phyloP scores from a whole-genome alignment of 2,797 vertebrate species.

The Propithecus deckenii region DNA sequence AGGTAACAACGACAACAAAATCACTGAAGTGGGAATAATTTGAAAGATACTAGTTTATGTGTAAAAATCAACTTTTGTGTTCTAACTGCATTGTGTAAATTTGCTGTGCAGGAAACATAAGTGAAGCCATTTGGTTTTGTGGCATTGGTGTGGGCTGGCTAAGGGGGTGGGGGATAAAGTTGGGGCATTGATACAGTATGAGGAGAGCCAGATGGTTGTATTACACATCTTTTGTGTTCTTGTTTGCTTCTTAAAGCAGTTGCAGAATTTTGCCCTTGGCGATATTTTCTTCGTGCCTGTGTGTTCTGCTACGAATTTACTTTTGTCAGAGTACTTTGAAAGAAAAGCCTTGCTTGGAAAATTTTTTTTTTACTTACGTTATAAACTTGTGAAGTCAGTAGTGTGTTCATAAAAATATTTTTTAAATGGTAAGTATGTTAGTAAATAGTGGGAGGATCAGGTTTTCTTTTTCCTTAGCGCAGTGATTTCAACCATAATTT shows the following conservation, averaged over 20 bases:
- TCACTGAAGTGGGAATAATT: constrained; percentile 73
- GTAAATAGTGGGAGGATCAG: constrained; percentile 73
- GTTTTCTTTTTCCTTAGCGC: constrained; percentile 47
- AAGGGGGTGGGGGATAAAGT: constrained; percentile 84
- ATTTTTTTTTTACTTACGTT: constrained; percentile 55
- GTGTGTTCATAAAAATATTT: constrained; percentile 80
- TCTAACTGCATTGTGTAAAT: constrained; percentile 83
- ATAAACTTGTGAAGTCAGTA: constrained; percentile 78
- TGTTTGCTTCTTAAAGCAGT: constrained; percentile 87
- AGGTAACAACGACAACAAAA: constrained; percentile 51
- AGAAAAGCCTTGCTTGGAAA: constrained; percentile 68
- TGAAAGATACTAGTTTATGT: constrained; percentile 79
- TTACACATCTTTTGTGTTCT: constrained; percentile 87
- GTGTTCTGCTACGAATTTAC: constrained; percentile 84
- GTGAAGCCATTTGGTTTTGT: constrained; percentile 87
- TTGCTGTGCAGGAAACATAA: constrained; percentile 83
- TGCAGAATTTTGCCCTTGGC: constrained; percentile 86
- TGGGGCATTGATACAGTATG: constrained; percentile 84
- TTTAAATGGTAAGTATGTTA: constrained; percentile 80
- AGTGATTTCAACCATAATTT: constrained; percentile 42
- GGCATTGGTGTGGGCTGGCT: constrained; percentile 86
- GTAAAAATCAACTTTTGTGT: constrained; percentile 80
- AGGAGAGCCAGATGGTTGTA: constrained; percentile 84
- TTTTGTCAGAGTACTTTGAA: constrained; percentile 82
- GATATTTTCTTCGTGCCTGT: constrained; percentile 84